phyloP scores from a whole-genome alignment of 2,888 invertebrate species.

The Pterostichus madidus region DNA sequence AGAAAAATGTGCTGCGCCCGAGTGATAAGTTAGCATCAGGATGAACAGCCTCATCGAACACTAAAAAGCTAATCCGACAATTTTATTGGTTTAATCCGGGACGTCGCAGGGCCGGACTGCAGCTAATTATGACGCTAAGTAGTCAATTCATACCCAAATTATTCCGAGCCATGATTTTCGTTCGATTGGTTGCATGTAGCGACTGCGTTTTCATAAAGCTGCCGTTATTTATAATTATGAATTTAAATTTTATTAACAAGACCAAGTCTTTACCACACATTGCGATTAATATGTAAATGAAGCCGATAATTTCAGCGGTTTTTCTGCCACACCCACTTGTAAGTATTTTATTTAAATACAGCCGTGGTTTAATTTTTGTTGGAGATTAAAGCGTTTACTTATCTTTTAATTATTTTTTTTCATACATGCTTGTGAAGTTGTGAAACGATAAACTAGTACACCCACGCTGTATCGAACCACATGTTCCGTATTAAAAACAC shows the following conservation, averaged over 20 bases:
- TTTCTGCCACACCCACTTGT: slow-evolving; percentile 35
- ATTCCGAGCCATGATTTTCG: slow-evolving; percentile 23
- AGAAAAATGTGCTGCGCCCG: slow-evolving; percentile 44
- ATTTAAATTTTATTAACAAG: slow-evolving; percentile 63
- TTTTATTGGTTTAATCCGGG: slow-evolving; percentile 59
- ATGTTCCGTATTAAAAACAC: too few species aligned
- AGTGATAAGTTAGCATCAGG: slow-evolving; percentile 59
- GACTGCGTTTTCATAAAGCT: slow-evolving; percentile 17
- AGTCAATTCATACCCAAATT: slow-evolving; percentile 59
- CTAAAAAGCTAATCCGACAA: slow-evolving; percentile 54
- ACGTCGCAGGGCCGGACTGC: slow-evolving; percentile 25
- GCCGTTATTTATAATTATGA: slow-evolving; percentile 62
- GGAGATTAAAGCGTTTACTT: slow-evolving; percentile 29
- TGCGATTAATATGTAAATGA: slow-evolving; percentile 57
- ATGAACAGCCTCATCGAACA: slow-evolving; percentile 13
- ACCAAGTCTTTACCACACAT: slow-evolving; percentile 33
- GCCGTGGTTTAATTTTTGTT: slow-evolving; percentile 13
- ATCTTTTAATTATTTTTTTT: slow-evolving; percentile 52
- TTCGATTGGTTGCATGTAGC: slow-evolving; percentile 36
- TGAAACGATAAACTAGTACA: slow-evolving; percentile 10
- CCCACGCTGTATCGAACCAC: not conserved
- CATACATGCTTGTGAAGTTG: slow-evolving; percentile 34
- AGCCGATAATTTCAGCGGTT: slow-evolving; percentile 52
- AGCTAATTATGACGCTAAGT: slow-evolving; percentile 56
- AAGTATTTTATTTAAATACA: slow-evolving; percentile 46